Evolutionary conservation across 1,140 invertebrate species (phyloP).

Genomic region (Cotesia vestalis): DNA sequence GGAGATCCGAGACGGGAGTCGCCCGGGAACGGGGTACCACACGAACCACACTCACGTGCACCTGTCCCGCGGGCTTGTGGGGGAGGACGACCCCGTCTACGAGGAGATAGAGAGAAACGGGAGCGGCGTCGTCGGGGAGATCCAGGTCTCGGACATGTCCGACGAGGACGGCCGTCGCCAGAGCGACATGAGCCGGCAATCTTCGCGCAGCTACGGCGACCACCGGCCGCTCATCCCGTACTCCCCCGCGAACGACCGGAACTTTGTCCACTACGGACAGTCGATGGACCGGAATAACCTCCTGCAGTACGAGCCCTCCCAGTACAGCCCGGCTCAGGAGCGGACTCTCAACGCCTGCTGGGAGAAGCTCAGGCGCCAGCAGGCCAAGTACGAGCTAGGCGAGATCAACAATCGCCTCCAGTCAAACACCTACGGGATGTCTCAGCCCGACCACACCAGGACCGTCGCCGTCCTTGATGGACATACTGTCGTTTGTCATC

Average conservation of each 20-base stretch:
- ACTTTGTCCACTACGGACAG: conserved; percentile 64
- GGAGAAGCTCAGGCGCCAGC: conserved; percentile 67
- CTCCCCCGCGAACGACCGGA: conserved; percentile 70
- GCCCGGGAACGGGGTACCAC: conserved; percentile 45
- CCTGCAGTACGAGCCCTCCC: conserved; percentile 52
- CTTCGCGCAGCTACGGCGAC: conserved; percentile 82
- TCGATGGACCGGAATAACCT: conserved; percentile 52
- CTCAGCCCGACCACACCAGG: conserved; percentile 69
- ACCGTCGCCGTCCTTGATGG: conserved; percentile 83
- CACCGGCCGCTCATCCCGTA: conserved; percentile 79
- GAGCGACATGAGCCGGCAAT: conserved; percentile 79
- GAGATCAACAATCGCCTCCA: conserved; percentile 65
- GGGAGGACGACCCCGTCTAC: conserved; percentile 80
- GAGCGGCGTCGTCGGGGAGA: conserved; percentile 66
- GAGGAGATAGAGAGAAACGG: conserved; percentile 78
- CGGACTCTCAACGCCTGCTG: conserved; percentile 66
- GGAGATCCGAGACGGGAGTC: conserved; percentile 69
- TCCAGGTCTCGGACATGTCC: conserved; percentile 80
- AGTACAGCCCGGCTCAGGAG: conserved; percentile 57
- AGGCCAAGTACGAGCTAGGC: conserved; percentile 58
- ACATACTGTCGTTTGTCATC: conserved; percentile 83
- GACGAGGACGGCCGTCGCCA: conserved; percentile 81
- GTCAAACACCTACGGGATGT: conserved; percentile 60
- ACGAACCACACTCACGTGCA: conserved; percentile 45
- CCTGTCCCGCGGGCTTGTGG: conserved; percentile 48